These are phyloP conservation scores for Anguilla obscura DNA, from an alignment of 2,797 vertebrate species.

Conservation along the genomic window DNA sequence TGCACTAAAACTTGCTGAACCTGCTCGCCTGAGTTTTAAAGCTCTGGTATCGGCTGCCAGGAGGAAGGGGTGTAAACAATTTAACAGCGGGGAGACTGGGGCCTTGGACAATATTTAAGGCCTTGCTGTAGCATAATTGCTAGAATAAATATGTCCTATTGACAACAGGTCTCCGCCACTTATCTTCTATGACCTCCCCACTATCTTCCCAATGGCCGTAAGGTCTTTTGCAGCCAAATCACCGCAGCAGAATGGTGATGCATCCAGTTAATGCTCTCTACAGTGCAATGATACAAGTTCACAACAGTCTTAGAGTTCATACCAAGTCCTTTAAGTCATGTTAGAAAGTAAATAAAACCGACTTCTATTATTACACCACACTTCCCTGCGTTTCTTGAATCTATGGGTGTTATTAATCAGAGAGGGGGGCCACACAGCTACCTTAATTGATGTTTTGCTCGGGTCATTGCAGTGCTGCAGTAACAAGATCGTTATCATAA, in stretches of 20 bases:
- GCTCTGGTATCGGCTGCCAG: background rate
- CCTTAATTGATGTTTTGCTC: no score
- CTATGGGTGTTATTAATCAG: no score
- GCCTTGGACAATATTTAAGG: background rate
- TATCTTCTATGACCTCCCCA: background rate
- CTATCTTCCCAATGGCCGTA: background rate
- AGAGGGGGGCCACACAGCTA: no score
- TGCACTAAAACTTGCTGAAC: background rate
- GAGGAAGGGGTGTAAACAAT: background rate
- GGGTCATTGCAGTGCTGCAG: no score
- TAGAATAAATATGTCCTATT: background rate
- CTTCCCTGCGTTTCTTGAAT: no score
- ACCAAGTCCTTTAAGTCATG: background rate
- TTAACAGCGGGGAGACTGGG: background rate
- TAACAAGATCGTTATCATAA: no score
- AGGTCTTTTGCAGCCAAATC: background rate
- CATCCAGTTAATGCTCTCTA: background rate
- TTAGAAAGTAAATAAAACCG: background rate
- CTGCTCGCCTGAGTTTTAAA: background rate
- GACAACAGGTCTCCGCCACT: background rate
- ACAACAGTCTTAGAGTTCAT: background rate
- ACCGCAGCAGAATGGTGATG: background rate
- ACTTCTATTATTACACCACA: no score
- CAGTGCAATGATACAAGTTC: background rate
- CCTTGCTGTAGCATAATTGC: background rate